Base-by-base conservation (phyloP, 2,113 vertebrate genomes). In the Antigone vipio region DNA sequence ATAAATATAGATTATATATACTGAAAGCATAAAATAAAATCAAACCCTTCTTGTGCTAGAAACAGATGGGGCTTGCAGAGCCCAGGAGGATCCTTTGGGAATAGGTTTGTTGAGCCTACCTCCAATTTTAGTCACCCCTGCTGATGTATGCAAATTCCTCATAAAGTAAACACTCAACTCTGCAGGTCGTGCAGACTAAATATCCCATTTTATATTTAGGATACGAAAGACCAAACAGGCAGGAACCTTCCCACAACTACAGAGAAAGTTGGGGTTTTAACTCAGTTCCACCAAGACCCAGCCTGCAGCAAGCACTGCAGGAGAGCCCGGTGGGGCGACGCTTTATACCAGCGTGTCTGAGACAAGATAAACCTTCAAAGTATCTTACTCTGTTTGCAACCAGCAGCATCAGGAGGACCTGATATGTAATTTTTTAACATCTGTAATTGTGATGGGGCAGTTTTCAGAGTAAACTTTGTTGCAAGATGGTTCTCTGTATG, bases 281-380 rank as follows among this genome's bases (percentile, higher is more conserved):
- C 16, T 14, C 15, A 13, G 17, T 9, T 72, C 19, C 76, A 44
- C 34, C 58, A 29, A 35, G 29, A 11, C 23, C 23, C 56, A 35
- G 34, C 3, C 18, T 40, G 23, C 42, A 38, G 62, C 30, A 22
- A 2, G 23, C 18, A 7, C 22, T 9, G 69, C 50, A 22, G 74
- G 63, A 71, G 22, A 34, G 68, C 63, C n/a, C 9, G 0, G 34
- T 15, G 53, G 45, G 64, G 40, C 2, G 4, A 21, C 0, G 8
- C 29, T 52, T 42, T 5, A 3, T 5, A 29, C 38, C 34, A n/a
- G 29, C 5, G 1, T 8, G n/a, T 6, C 23, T 53, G 45, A 74
- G 44, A 38, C 11, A 21, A 82, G 47, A 82, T 8, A 73, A 58
- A 78, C 40, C 85, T 83, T 30, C 58, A 38, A 52, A 71, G 27